Evolutionary conservation across 1,140 invertebrate genomes (phyloP).

Genomic region (Diabrotica undecimpunctata): DNA sequence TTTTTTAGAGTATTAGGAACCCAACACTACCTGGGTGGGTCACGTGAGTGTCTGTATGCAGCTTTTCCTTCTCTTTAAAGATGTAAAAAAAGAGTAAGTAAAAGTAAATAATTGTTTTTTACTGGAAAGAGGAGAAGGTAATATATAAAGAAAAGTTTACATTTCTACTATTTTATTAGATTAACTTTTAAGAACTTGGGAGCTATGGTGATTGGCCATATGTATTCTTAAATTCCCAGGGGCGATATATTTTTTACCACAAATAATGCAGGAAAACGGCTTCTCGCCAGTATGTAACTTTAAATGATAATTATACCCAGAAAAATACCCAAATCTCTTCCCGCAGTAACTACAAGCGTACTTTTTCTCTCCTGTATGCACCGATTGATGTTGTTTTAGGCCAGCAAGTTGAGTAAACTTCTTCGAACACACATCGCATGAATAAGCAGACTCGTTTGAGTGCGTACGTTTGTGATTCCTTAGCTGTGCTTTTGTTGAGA

Average conservation of each 20-base stretch:
- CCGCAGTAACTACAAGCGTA: constrained; percentile 66
- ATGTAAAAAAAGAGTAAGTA: no score
- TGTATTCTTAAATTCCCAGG: constrained; percentile 60
- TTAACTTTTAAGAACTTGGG: no score
- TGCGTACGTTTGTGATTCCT: constrained; percentile 70
- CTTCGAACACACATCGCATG: constrained; percentile 65
- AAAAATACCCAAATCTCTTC: constrained; percentile 75
- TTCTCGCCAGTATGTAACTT: constrained; percentile 67
- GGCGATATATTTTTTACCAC: constrained; percentile 63
- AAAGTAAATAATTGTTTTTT: no score
- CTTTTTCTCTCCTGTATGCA: constrained; percentile 64
- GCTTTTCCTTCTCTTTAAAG: no score
- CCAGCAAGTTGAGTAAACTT: constrained; percentile 59
- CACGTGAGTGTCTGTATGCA: no score
- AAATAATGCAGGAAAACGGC: constrained; percentile 68
- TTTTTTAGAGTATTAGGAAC: no score
- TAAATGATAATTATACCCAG: constrained; percentile 56
- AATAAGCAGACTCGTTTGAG: constrained; percentile 68
- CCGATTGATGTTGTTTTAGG: constrained; percentile 58
- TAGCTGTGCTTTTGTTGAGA: constrained; percentile 65
- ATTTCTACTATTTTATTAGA: no score
- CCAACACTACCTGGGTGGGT: no score
- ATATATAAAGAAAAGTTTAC: no score
- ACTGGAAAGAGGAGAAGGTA: no score
- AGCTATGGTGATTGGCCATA: constrained; percentile 46